Evolutionary conservation across 2,113 vertebrate genomes (phyloP), one percentile per base, ranked within the genome.

Genomic region (Mixornis gularis): DNA sequence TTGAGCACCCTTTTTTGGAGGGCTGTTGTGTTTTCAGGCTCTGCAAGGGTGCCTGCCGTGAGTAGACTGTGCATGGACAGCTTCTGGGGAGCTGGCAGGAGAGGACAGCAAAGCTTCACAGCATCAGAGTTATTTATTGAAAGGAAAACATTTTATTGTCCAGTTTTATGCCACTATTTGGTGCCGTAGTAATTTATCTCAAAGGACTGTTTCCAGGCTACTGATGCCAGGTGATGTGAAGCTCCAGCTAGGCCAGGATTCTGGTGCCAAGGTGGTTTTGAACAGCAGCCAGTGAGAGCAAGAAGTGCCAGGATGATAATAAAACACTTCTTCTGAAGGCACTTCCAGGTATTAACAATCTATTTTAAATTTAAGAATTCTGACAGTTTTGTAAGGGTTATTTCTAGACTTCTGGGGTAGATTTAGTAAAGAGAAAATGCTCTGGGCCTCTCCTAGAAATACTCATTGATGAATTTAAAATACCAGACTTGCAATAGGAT

Each of bases 211-310:
- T 96, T 95, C 80, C 68, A 71, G 90, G 53, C 43, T 93, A 30
- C 41, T 93, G 84, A 62, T 96, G 97, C 90, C 96, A 96, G 96
- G 70, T 91, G 82, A 93, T 90, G 76, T 87, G 95, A 96, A 95
- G 95, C 71, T 91, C 72, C 64, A 89, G 72, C 79, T 66, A 93
- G 94, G 62, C 79, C 82, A 80, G 60, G 62, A 27, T 34, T 83
- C 44, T 66, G 48, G 55, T 95, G 96, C 97, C 97, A 97, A 85
- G 70, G 70, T 89, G 79, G 76, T 87, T 94, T 93, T 91, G 92
- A 95, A 92, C 65, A 93, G 74, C 79, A 96, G 87, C 92, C 94
- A 96, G 63, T 7, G 1, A 64, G 83, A 78, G 48, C 27, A 71
- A 53, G 55, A 48, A 64, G 34, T 79, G 92, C 95, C 96, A 96